Conservation (phyloP, 2,888 invertebrate species). For the Chouioia cunea region DNA sequence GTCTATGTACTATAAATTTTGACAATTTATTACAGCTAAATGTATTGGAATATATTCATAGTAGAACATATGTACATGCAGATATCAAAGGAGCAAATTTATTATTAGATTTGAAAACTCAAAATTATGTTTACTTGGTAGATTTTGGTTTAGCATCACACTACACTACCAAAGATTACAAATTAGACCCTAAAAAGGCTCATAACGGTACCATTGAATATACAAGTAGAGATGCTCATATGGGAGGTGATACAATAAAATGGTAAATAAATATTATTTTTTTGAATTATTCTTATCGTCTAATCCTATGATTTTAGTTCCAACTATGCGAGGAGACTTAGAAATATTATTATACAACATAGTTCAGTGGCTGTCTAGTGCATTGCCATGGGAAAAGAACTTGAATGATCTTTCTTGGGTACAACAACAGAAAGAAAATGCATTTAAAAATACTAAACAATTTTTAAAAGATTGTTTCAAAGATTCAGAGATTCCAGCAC, state of each 20-base stretch:
- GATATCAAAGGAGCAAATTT: constrained; percentile 98
- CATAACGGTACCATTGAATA: constrained; percentile 99
- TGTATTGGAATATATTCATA: constrained; percentile 92
- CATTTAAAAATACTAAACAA: constrained; percentile 73
- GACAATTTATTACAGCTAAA: constrained; percentile 75
- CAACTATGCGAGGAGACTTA: constrained; percentile 91
- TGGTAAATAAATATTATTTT: constrained; percentile 1
- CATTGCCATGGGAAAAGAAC: constrained; percentile 86
- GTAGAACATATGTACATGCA: constrained; percentile 90
- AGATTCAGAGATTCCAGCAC: constrained; percentile 63
- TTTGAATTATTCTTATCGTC: constrained; percentile 5
- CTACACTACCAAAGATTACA: constrained; percentile 80
- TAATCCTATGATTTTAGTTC: constrained; percentile 68
- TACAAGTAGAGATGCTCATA: constrained; percentile 95
- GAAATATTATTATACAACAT: constrained; percentile 96
- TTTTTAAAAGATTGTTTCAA: constrained; percentile 69
- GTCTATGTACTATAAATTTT: not conserved
- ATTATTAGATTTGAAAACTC: constrained; percentile 78
- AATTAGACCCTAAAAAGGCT: constrained; percentile 89
- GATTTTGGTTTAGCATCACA: constrained; percentile 93
- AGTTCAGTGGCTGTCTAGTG: constrained; percentile 89
- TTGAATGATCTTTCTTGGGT: constrained; percentile 75
- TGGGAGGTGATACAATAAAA: constrained; percentile 72
- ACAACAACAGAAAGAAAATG: constrained; percentile 78
- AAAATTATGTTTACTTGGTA: constrained; percentile 85